Conservation (phyloP, 2,888 invertebrate genomes). For the Aspidapion aeneum region DNA sequence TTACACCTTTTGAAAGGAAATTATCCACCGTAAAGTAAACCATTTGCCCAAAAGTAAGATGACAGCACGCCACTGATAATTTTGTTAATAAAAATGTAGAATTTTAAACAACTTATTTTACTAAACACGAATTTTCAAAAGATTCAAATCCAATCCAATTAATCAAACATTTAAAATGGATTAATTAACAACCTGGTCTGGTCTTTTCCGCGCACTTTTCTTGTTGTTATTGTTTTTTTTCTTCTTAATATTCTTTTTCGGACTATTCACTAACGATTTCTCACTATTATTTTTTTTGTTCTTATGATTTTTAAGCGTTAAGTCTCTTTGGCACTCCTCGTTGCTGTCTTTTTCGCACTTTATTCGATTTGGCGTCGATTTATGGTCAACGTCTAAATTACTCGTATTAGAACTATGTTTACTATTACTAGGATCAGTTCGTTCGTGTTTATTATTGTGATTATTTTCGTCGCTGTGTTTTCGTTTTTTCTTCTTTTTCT, state of each 20-base stretch:
- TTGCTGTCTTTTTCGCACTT: constrained; percentile 40
- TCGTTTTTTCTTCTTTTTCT: constrained; percentile 51
- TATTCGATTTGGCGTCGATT: constrained; percentile 21
- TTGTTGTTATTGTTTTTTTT: constrained; percentile 50
- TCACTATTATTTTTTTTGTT: constrained; percentile 35
- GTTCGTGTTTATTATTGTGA: constrained; percentile 18
- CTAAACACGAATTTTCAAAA: constrained; percentile 17
- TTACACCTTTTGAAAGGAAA: no score
- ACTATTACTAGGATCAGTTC: constrained; percentile 10
- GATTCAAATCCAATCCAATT: constrained; percentile 1
- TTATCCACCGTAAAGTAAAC: no score
- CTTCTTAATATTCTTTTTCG: constrained; percentile 51
- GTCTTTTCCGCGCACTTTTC: constrained; percentile 50
- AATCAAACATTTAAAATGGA: constrained; percentile 12
- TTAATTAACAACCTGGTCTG: constrained; percentile 33
- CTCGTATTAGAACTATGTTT: constrained; percentile 19
- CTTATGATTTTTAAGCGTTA: constrained; percentile 36
- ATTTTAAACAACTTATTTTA: no score
- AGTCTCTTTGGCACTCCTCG: constrained; percentile 48
- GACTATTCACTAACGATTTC: constrained; percentile 34
- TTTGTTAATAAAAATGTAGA: no score
- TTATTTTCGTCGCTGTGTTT: constrained; percentile 38
- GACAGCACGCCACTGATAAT: no score
- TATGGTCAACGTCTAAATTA: constrained; percentile 13
- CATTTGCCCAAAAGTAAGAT: no score